These are phyloP conservation scores for Drosophila falleni DNA, from an alignment of 2,888 invertebrate genomes.

Conservation along the genomic window DNA sequence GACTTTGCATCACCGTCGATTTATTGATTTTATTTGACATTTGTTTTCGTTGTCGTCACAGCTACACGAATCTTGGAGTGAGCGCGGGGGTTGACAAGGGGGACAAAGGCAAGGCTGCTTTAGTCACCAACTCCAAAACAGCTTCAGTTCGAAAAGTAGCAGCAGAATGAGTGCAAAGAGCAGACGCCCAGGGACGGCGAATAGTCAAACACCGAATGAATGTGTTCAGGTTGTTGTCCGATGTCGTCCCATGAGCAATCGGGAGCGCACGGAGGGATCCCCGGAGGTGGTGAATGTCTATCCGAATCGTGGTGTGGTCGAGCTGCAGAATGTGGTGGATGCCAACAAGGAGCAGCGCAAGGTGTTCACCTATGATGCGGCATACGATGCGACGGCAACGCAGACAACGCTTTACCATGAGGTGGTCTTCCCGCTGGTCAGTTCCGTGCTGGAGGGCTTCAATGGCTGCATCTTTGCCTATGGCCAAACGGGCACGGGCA, in stretches of 20 bases:
- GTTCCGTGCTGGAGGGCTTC: slow-evolving; percentile 98
- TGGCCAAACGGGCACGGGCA: slow-evolving; percentile 99
- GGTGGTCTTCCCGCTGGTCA: slow-evolving; percentile 96
- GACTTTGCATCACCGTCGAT: slow-evolving; percentile 36
- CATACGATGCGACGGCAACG: slow-evolving; percentile 94
- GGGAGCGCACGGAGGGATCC: slow-evolving; percentile 88
- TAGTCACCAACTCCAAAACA: slow-evolving; percentile 60
- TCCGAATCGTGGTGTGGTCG: slow-evolving; percentile 94
- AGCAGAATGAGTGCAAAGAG: slow-evolving; percentile 81
- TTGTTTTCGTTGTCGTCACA: slow-evolving; percentile 66
- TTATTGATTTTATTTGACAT: slow-evolving; percentile 74
- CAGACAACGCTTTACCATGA: slow-evolving; percentile 98
- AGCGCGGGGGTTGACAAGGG: slow-evolving; percentile 34
- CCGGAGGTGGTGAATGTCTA: slow-evolving; percentile 91
- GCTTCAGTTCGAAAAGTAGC: slow-evolving; percentile 13
- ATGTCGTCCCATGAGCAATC: slow-evolving; percentile 97
- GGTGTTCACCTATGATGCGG: slow-evolving; percentile 98
- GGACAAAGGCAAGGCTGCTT: slow-evolving; percentile 59
- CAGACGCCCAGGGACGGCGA: slow-evolving; percentile 80
- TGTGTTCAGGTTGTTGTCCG: slow-evolving; percentile 98
- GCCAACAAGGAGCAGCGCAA: slow-evolving; percentile 92
- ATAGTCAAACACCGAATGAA: slow-evolving; percentile 88
- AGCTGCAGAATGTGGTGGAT: slow-evolving; percentile 92
- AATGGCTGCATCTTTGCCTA: slow-evolving; percentile 99
- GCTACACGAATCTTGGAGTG: slow-evolving; percentile 49